Evolutionary conservation across 2,797 vertebrate species (phyloP).

Genomic region (Podarcis lilfordi): DNA sequence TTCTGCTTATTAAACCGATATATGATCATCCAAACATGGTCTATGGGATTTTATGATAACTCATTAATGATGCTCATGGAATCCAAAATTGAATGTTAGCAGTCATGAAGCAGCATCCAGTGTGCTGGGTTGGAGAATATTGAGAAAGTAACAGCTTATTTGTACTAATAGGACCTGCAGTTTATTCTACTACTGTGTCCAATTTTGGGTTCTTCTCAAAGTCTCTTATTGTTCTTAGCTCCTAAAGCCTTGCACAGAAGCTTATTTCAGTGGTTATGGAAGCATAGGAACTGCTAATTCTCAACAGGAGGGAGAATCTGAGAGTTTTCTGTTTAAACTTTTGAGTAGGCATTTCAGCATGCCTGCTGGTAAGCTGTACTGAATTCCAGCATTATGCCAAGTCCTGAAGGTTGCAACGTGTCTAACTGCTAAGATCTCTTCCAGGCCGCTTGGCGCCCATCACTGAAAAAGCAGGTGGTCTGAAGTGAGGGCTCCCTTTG

Average conservation of each 20-base stretch:
- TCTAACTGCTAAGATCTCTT: slow-evolving; percentile 56
- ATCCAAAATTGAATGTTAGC: neutral
- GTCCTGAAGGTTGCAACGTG: slow-evolving; percentile 60
- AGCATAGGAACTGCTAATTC: neutral
- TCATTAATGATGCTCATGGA: neutral
- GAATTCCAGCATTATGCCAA: slow-evolving; percentile 52
- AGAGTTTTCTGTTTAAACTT: slow-evolving; percentile 31
- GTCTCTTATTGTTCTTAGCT: neutral
- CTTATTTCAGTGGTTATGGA: neutral
- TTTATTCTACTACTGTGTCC: neutral
- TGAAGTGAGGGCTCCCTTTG: slow-evolving; percentile 52
- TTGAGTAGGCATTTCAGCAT: slow-evolving; percentile 32
- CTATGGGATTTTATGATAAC: neutral
- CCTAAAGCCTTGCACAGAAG: neutral
- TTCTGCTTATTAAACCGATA: too few species aligned
- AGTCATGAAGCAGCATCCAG: neutral
- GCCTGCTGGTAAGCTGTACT: slow-evolving; percentile 27
- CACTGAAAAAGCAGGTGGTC: slow-evolving; percentile 67
- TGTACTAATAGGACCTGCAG: neutral
- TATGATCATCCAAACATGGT: neutral
- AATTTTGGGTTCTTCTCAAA: neutral
- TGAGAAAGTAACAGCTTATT: neutral
- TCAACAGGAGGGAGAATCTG: neutral
- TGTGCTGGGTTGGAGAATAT: accelerated
- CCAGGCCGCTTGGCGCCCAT: slow-evolving; percentile 55